A percentile compares a stretch with the other conserved stretches of the same genome.
Conservation (phyloP, 2,113 vertebrate genomes). For the Calidris pygmaea region DNA sequence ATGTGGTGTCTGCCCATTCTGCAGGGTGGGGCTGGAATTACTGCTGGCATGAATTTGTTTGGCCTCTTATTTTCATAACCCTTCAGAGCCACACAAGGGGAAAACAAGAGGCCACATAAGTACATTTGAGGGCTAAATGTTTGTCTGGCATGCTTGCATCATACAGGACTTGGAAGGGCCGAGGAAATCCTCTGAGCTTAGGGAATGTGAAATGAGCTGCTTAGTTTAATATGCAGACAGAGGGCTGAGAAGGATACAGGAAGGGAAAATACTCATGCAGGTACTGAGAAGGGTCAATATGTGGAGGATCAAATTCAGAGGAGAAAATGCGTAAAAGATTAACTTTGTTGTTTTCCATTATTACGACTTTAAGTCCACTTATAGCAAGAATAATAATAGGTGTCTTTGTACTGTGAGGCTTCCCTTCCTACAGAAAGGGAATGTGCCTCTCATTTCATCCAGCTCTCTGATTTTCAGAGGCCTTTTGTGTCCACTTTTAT, state of each 20-base stretch:
- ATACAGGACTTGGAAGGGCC: not conserved
- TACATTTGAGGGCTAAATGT: conserved; percentile 1
- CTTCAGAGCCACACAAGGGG: conserved; percentile 34
- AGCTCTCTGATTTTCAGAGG: not conserved
- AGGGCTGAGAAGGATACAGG: not conserved
- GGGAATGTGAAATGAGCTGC: not conserved
- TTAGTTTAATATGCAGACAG: not conserved
- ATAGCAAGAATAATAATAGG: not conserved
- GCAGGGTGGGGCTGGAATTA: conserved; percentile 57
- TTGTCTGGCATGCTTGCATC: conserved; percentile 46
- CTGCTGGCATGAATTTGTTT: conserved; percentile 49
- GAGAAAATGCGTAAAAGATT: not conserved
- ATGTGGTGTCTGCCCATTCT: conserved; percentile 48
- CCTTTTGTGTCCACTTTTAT: not conserved
- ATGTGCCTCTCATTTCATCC: not conserved
- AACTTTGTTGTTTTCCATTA: not conserved
- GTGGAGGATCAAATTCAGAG: not conserved
- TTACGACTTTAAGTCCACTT: not conserved
- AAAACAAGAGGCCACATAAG: conserved; percentile 61
- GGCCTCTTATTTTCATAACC: conserved; percentile 58
- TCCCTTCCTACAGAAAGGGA: not conserved
- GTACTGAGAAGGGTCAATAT: not conserved
- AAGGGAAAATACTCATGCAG: not conserved
- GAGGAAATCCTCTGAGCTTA: conserved; percentile 36
- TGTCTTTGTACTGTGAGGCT: accelerated